phyloP scores from a whole-genome alignment of 1,140 invertebrate genomes.

The Acyrthosiphon pisum region DNA sequence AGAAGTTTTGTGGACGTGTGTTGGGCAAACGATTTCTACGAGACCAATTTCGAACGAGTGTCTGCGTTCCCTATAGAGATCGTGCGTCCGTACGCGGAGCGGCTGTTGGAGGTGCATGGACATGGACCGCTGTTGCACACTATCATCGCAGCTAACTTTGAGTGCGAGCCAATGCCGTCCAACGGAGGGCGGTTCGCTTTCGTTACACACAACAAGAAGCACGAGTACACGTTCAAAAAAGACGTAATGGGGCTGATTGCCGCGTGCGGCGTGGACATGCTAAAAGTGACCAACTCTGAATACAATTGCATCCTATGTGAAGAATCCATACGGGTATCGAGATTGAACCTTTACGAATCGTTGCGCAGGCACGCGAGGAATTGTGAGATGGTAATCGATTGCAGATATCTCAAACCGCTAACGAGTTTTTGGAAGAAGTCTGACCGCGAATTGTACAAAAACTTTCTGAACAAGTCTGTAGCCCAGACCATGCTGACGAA shows the following conservation, averaged over 20 bases:
- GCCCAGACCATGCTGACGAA: not conserved
- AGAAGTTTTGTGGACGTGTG: fast-evolving
- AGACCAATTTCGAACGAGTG: not conserved
- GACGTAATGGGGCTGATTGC: not conserved
- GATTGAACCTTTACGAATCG: not conserved
- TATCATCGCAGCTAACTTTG: not conserved
- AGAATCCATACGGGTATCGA: not conserved
- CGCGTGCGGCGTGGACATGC: not conserved
- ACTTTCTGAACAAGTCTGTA: not conserved
- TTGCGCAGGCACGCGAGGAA: not conserved
- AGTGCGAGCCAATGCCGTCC: not conserved
- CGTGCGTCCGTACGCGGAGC: not conserved
- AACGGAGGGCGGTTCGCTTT: not conserved
- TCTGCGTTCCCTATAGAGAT: not conserved
- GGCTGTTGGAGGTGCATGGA: not conserved
- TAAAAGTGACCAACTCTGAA: fast-evolving
- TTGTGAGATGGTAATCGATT: not conserved
- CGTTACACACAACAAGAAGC: too few species aligned
- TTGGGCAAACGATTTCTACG: not conserved
- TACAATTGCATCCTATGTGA: not conserved
- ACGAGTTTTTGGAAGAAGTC: not conserved
- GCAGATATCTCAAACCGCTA: not conserved
- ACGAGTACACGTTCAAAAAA: fast-evolving
- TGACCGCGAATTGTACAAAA: not conserved
- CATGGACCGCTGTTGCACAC: not conserved